These are phyloP conservation scores for Imbricaverruca yamaguchii DNA, from an alignment of 2,888 invertebrate genomes.

Conservation along the genomic window DNA sequence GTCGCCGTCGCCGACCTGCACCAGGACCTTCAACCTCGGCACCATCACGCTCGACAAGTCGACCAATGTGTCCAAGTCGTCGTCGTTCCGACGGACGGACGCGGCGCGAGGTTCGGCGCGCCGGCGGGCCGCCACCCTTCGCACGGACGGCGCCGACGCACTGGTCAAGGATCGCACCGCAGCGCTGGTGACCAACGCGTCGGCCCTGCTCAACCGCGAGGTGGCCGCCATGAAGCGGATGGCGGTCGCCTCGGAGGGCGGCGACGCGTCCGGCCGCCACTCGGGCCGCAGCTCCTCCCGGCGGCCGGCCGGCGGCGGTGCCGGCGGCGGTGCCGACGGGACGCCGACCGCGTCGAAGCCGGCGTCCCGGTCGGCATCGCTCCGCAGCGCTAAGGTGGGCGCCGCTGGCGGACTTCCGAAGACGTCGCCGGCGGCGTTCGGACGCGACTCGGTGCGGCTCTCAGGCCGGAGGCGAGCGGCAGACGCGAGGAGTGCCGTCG, in stretches of 20 bases:
- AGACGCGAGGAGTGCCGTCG: background rate
- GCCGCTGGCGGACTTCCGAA: background rate
- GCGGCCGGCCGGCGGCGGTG: background rate
- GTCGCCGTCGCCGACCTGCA: conserved; percentile 6
- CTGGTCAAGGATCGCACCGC: background rate
- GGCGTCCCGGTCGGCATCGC: background rate
- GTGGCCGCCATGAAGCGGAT: background rate
- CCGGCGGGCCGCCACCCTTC: background rate
- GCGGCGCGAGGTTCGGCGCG: background rate
- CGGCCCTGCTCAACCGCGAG: background rate
- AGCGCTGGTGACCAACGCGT: background rate
- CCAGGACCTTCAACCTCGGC: conserved; percentile 12
- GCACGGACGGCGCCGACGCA: background rate
- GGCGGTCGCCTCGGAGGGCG: background rate
- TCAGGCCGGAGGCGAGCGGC: background rate
- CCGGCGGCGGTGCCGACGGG: background rate
- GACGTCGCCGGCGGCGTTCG: background rate
- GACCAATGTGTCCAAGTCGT: background rate
- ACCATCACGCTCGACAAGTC: conserved; percentile 7
- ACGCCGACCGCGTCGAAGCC: background rate
- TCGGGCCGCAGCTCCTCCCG: background rate
- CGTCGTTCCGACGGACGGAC: conserved; percentile 2
- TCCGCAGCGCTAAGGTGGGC: background rate
- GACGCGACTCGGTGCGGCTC: background rate
- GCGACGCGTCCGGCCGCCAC: background rate